Conservation (phyloP, 2,797 vertebrate genomes). For the Astyanax mexicanus region DNA sequence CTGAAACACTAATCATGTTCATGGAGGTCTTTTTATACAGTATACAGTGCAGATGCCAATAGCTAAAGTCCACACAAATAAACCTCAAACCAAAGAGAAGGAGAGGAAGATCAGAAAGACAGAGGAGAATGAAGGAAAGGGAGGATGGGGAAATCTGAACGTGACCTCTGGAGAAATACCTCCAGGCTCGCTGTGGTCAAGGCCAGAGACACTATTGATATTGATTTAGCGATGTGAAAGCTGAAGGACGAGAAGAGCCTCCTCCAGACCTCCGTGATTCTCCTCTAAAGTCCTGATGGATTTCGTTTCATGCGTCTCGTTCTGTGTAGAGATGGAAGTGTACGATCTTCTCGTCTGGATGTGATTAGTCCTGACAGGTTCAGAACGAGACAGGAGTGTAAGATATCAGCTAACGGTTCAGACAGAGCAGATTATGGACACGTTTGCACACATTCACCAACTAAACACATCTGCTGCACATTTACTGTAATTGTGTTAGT, state of each 20-base stretch:
- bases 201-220: constrained; percentile 40
- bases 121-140: no score
- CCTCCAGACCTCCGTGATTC: neutral
- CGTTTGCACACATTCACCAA: constrained; percentile 13
- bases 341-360: neutral
- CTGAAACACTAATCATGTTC: no score
- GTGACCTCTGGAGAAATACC: constrained; percentile 8
- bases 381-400: constrained; percentile 23
- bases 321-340: neutral
- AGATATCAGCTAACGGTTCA: constrained; percentile 20
- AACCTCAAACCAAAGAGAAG: no score
- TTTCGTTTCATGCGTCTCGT: neutral
- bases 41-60: no score
- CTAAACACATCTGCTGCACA: constrained; percentile 49
- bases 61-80: no score
- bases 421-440: constrained; percentile 16
- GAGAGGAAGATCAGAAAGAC: no score
- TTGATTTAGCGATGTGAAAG: constrained; percentile 40
- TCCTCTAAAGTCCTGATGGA: neutral
- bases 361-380: neutral
- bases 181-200: constrained; percentile 24
- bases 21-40: no score
- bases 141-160: constrained; percentile 10
- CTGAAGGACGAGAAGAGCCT: neutral
- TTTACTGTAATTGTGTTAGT: constrained; percentile 50